Evolutionary conservation across 2,113 vertebrate genomes (phyloP).

Genomic region (Oceanites oceanicus): DNA sequence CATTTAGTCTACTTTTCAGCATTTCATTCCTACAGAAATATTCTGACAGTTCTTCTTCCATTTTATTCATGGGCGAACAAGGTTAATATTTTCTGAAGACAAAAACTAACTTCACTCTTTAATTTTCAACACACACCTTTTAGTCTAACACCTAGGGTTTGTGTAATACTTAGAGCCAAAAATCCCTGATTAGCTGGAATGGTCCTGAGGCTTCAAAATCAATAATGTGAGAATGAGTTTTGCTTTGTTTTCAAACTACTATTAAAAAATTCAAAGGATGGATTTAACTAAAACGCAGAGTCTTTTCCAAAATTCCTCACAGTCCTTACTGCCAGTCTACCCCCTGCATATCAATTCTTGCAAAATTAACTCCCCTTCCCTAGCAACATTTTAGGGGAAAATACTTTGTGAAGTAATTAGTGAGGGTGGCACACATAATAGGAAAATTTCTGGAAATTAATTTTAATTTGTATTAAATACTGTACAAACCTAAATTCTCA

Average conservation of each 20-base stretch:
- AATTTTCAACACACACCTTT: slow-evolving; percentile 15
- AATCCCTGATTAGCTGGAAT: background rate
- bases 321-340: background rate
- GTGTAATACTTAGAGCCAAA: background rate
- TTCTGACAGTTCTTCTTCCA: background rate
- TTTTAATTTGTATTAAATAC: background rate
- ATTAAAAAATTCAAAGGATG: background rate
- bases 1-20: background rate
- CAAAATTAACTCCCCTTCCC: background rate
- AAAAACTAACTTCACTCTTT: background rate
- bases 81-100: background rate
- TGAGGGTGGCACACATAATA: background rate
- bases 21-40: background rate
- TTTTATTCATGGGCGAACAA: background rate
- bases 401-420: background rate
- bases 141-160: background rate
- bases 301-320: background rate
- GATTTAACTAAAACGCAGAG: background rate
- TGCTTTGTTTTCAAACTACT: slow-evolving; percentile 1
- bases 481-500: background rate
- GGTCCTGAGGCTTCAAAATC: background rate
- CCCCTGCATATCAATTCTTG: background rate
- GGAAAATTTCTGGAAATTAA: background rate
- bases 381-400: background rate
- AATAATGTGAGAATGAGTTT: background rate